A percentile compares a stretch with the other conserved stretches of the same genome.
Evolutionary conservation across 2,888 invertebrate species (phyloP).

Genomic region (Eulithis prunata): DNA sequence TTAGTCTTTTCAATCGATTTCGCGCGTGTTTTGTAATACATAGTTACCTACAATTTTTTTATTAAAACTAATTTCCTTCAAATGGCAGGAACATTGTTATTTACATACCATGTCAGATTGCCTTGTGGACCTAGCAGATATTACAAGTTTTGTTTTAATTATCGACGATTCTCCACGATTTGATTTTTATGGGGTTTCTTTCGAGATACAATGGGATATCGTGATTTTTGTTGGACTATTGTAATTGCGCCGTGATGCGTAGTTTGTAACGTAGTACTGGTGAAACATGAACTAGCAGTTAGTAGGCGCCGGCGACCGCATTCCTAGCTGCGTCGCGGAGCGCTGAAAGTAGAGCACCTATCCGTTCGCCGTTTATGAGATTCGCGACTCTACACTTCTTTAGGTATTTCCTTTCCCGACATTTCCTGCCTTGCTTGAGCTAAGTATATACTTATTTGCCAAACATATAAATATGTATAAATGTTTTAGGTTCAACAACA

Average conservation of each 20-base stretch:
- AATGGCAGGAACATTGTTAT: slow-evolving; percentile 10
- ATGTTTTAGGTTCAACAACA: no score
- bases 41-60: slow-evolving; percentile 14
- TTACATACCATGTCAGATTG: slow-evolving; percentile 3
- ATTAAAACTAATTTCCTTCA: slow-evolving; percentile 11
- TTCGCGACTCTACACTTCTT: slow-evolving; percentile 57
- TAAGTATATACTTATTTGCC: slow-evolving; percentile 2
- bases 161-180: slow-evolving; percentile 27
- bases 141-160: slow-evolving; percentile 24
- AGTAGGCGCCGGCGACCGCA: slow-evolving; percentile 72
- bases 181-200: slow-evolving; percentile 31
- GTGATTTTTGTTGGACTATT: slow-evolving; percentile 33
- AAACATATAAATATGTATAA: neutral
- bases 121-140: slow-evolving; percentile 25
- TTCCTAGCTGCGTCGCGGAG: slow-evolving; percentile 64
- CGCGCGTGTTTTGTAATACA: slow-evolving; percentile 29
- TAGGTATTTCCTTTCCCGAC: slow-evolving; percentile 30
- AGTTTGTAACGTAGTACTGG: slow-evolving; percentile 44
- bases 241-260: slow-evolving; percentile 28
- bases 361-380: slow-evolving; percentile 65
- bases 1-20: slow-evolving; percentile 38
- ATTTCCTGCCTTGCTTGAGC: slow-evolving; percentile 15
- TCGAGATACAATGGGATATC: slow-evolving; percentile 36
- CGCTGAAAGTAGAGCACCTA: slow-evolving; percentile 71
- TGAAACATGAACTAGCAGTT: slow-evolving; percentile 51